These are phyloP conservation scores for Chaetodon trifasciatus DNA, from an alignment of 2,797 vertebrate species.

Conservation along the genomic window DNA sequence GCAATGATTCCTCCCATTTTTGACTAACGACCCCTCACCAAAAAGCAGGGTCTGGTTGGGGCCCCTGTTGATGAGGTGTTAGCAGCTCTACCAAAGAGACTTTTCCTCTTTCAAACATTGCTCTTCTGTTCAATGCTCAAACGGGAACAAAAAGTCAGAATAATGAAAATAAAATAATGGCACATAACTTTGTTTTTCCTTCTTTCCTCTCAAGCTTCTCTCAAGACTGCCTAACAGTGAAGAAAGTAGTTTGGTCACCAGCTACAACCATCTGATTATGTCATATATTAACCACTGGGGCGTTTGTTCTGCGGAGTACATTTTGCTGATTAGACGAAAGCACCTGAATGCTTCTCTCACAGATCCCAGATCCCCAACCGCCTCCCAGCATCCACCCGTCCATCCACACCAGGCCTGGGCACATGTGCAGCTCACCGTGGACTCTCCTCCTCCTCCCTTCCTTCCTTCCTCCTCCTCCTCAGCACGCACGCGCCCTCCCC, in stretches of 20 bases:
- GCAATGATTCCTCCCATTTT: neutral
- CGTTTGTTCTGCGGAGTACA: no score
- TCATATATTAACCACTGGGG: no score
- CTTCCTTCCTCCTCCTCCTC: conserved; percentile 23
- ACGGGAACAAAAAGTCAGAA: neutral
- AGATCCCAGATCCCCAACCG: no score
- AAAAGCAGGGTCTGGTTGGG: neutral
- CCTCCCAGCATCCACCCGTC: neutral
- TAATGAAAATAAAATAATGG: neutral
- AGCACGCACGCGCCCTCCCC: conserved; percentile 58
- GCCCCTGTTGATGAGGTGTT: neutral
- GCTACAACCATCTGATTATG: neutral
- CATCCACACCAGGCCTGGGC: neutral
- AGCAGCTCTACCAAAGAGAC: neutral
- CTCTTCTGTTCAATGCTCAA: neutral
- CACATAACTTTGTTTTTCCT: neutral
- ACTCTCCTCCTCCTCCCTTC: conserved; percentile 31
- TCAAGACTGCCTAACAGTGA: no score
- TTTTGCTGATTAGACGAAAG: no score
- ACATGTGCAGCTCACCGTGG: conserved; percentile 6
- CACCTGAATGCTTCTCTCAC: no score
- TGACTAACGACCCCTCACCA: neutral
- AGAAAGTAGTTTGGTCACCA: neutral
- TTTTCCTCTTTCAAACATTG: neutral
- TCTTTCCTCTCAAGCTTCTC: no score